These are phyloP conservation scores for Loxodonta africana DNA, from an alignment of 2,113 vertebrate genomes.

Conservation along the genomic window DNA sequence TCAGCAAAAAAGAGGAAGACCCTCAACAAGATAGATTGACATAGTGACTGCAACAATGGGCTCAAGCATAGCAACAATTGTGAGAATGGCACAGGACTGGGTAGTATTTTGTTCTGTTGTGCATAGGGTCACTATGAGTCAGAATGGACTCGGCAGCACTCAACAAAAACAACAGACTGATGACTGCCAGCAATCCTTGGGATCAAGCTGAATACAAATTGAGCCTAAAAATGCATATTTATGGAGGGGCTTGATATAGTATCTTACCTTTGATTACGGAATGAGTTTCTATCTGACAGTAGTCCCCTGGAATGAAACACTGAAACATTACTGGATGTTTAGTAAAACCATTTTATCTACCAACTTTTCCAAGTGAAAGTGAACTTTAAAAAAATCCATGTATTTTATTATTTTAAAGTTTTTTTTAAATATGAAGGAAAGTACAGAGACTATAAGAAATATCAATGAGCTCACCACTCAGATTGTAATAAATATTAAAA, in stretches of 20 bases:
- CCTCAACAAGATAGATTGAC: too few relatives aligned
- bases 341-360: conserved; percentile 33
- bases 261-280: conserved; percentile 20
- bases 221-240: neutral
- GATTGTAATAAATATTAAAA: conserved; percentile 46
- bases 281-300: neutral
- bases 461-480: neutral
- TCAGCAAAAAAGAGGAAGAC: too few relatives aligned
- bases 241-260: neutral
- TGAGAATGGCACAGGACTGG: too few relatives aligned
- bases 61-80: too few relatives aligned
- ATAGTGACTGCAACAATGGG: too few relatives aligned
- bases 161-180: too few relatives aligned
- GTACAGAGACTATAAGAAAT: neutral
- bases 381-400: neutral
- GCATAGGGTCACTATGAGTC: too few relatives aligned
- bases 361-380: conserved; percentile 50
- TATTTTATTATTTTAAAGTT: neutral
- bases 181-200: neutral
- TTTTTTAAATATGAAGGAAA: conserved; percentile 44
- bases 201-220: conserved; percentile 22
- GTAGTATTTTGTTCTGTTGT: too few relatives aligned
- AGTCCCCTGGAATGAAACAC: neutral
- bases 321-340: conserved; percentile 9
- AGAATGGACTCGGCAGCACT: too few relatives aligned